These are phyloP conservation scores for Megalurothrips usitatus DNA, from an alignment of 2,888 invertebrate species.

Conservation along the genomic window DNA sequence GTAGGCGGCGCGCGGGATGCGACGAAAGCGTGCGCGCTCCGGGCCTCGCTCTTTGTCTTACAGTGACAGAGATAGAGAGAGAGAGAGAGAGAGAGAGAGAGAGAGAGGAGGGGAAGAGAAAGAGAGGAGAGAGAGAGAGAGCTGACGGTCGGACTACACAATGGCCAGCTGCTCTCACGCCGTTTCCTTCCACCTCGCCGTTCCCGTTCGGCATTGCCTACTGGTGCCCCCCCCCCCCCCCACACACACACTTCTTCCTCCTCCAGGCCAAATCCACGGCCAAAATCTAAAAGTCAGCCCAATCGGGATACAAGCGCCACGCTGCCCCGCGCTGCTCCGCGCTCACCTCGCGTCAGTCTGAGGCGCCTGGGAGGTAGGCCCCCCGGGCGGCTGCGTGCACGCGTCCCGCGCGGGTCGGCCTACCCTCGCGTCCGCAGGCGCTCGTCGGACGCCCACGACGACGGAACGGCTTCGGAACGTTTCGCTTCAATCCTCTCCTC, in stretches of 20 bases:
- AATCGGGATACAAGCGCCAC: too few relatives aligned
- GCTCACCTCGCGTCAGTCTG: too few relatives aligned
- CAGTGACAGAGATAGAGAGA: neutral
- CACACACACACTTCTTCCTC: too few relatives aligned
- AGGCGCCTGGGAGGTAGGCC: too few relatives aligned
- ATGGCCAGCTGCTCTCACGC: constrained; percentile 1
- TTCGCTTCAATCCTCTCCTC: too few relatives aligned
- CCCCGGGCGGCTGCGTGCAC: too few relatives aligned
- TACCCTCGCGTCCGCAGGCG: too few relatives aligned
- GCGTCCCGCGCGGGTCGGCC: too few relatives aligned
- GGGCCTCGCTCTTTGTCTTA: neutral
- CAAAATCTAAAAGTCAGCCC: too few relatives aligned
- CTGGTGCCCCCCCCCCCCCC: neutral
- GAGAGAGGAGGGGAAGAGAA: neutral
- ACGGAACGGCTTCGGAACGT: too few relatives aligned
- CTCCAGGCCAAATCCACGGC: neutral
- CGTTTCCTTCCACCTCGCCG: neutral
- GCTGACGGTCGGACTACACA: neutral
- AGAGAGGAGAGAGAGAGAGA: neutral
- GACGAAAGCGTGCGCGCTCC: constrained; percentile 9
- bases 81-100: neutral
- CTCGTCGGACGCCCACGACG: too few relatives aligned
- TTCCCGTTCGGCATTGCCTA: constrained; percentile 2
- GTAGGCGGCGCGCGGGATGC: neutral
- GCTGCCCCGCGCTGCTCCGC: neutral